Conservation (phyloP, 2,888 invertebrate species). For the Stratiomys singularior region DNA sequence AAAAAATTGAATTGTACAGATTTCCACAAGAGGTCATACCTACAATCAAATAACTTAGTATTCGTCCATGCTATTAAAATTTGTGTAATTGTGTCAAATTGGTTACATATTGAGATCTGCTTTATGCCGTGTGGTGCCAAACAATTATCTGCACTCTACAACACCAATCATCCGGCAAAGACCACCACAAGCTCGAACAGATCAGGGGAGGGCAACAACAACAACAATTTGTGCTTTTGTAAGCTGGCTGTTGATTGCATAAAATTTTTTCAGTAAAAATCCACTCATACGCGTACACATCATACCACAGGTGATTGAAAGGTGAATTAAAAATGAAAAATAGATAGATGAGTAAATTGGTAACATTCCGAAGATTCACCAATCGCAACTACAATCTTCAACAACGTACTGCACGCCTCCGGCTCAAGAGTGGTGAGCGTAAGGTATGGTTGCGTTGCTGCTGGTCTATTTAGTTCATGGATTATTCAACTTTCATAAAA, state of each 20-base stretch:
- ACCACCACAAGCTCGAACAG: conserved; percentile 3
- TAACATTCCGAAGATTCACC: conserved; percentile 29
- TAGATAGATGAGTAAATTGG: background rate
- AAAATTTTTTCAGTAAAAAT: conserved; percentile 5
- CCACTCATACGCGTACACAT: background rate
- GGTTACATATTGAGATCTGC: background rate
- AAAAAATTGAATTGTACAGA: background rate
- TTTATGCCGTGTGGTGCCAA: background rate
- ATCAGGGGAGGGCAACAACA: background rate
- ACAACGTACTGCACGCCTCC: background rate
- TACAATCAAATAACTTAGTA: conserved; percentile 9
- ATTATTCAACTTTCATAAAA: conserved; percentile 25
- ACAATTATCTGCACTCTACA: conserved; percentile 34
- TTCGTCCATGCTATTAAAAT: background rate
- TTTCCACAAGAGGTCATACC: background rate
- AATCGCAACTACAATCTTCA: conserved; percentile 2
- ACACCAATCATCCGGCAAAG: conserved; percentile 9
- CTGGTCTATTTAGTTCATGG: conserved; percentile 22
- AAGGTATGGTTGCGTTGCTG: background rate
- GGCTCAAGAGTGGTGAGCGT: background rate
- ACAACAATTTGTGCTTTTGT: background rate
- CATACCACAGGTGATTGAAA: conserved; percentile 15
- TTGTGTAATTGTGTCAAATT: conserved; percentile 28
- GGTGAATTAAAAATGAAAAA: background rate
- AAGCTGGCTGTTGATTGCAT: background rate